Percentiles rank a stretch among this genome's conserved stretches.
Evolutionary conservation across 2,113 vertebrate genomes (phyloP).

Genomic region (Oostethus manadensis): DNA sequence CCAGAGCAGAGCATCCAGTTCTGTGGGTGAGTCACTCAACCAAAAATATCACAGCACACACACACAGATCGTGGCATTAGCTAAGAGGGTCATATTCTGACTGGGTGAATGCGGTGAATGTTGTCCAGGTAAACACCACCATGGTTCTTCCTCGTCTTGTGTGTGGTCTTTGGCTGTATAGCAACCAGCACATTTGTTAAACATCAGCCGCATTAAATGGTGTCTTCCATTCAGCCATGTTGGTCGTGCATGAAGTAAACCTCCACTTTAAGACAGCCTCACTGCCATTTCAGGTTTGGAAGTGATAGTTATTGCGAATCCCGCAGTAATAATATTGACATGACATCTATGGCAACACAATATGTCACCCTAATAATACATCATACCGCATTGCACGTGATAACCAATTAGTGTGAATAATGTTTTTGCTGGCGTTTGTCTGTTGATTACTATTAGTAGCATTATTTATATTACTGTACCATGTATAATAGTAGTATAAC

Average conservation of each 20-base stretch:
- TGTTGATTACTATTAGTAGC: too few species aligned
- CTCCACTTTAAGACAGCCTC: too few species aligned
- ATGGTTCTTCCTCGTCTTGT: slow-evolving; percentile 28
- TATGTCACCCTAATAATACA: too few species aligned
- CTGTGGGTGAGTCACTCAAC: slow-evolving; percentile 45
- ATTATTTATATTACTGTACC: too few species aligned
- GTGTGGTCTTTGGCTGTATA: slow-evolving; percentile 42
- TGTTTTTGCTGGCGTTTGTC: too few species aligned
- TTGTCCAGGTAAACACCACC: slow-evolving; percentile 33
- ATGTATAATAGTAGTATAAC: too few species aligned
- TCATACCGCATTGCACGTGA: too few species aligned
- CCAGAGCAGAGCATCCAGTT: slow-evolving; percentile 21
- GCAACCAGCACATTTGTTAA: slow-evolving; percentile 6
- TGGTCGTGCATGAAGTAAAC: background rate
- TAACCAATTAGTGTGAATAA: too few species aligned
- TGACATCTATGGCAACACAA: too few species aligned
- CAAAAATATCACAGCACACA: slow-evolving; percentile 40
- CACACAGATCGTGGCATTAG: slow-evolving; percentile 25
- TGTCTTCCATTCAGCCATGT: background rate
- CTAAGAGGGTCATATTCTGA: slow-evolving; percentile 20
- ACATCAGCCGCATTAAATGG: background rate
- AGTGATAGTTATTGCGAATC: too few species aligned
- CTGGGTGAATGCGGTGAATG: slow-evolving; percentile 17
- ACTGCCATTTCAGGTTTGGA: too few species aligned
- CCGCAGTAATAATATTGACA: too few species aligned